Conservation (phyloP, 2,888 invertebrate genomes). For the Leptinotarsa haldemani region DNA sequence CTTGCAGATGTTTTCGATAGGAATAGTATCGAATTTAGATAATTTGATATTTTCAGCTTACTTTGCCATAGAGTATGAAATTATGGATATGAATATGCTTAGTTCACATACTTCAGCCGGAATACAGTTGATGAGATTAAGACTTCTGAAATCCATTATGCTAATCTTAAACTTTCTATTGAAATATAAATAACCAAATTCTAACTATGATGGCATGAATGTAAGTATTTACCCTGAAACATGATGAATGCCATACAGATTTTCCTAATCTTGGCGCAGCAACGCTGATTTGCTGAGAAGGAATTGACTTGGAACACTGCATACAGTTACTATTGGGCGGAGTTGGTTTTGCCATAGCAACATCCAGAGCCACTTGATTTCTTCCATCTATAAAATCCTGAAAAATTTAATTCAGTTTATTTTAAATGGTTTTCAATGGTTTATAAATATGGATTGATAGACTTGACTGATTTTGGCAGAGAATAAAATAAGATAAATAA, state of each 20-base stretch:
- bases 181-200: background rate
- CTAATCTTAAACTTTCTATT: too few species aligned
- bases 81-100: too few species aligned
- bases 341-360: conserved; percentile 72
- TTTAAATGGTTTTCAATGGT: too few species aligned
- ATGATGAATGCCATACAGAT: conserved; percentile 88
- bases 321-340: conserved; percentile 75
- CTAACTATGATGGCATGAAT: background rate
- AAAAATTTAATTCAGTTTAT: conserved; percentile 36
- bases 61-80: too few species aligned
- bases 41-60: too few species aligned
- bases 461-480: too few species aligned
- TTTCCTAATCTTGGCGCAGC: conserved; percentile 60
- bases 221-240: conserved; percentile 73
- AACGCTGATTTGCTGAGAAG: conserved; percentile 84
- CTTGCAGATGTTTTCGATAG: too few species aligned
- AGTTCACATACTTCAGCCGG: background rate
- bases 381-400: conserved; percentile 93
- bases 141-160: too few species aligned
- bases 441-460: too few species aligned
- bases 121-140: background rate
- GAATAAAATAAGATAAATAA: too few species aligned
- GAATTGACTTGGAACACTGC: conserved; percentile 83
- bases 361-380: conserved; percentile 95
- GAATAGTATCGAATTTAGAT: too few species aligned